Percentiles rank a stretch among this genome's conserved stretches.
These are phyloP conservation scores for Pristionchus exspectatus DNA, from an alignment of 2,888 invertebrate species.

Conservation along the genomic window DNA sequence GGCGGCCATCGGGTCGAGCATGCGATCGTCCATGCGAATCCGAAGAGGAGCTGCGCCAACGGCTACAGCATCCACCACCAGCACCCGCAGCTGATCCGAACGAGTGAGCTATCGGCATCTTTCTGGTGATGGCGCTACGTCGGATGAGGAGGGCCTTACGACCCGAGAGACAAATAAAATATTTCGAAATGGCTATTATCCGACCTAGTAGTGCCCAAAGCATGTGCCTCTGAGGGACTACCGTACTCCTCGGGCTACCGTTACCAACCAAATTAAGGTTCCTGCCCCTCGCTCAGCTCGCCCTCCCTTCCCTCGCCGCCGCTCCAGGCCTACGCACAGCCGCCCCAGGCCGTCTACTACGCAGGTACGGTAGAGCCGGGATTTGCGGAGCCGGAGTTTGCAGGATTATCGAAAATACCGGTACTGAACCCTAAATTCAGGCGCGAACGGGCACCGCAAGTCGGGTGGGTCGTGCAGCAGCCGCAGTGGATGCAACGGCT, in stretches of 20 bases:
- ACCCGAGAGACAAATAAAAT: no score
- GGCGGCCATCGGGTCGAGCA: constrained; percentile 9
- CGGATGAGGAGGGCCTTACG: no score
- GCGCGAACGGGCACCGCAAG: background rate
- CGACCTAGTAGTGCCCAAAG: no score
- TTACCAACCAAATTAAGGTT: background rate
- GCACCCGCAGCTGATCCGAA: constrained; percentile 7
- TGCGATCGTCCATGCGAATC: constrained; percentile 23
- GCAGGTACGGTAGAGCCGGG: background rate
- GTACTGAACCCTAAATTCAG: background rate
- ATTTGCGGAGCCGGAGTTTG: background rate
- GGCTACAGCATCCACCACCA: constrained; percentile 31
- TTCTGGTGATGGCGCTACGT: no score
- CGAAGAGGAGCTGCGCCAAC: constrained; percentile 20
- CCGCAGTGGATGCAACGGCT: background rate
- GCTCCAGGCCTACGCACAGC: background rate
- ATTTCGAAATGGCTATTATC: no score
- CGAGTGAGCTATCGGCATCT: no score
- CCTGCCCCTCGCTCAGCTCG: constrained; percentile 29
- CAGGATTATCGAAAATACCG: background rate
- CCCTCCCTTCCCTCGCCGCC: background rate
- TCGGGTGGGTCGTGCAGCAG: constrained; percentile 35
- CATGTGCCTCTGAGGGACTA: no score
- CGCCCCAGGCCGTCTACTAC: background rate
- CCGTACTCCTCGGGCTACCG: background rate